Conservation (phyloP, 2,888 invertebrate genomes). For the Epsilonema sp. region DNA sequence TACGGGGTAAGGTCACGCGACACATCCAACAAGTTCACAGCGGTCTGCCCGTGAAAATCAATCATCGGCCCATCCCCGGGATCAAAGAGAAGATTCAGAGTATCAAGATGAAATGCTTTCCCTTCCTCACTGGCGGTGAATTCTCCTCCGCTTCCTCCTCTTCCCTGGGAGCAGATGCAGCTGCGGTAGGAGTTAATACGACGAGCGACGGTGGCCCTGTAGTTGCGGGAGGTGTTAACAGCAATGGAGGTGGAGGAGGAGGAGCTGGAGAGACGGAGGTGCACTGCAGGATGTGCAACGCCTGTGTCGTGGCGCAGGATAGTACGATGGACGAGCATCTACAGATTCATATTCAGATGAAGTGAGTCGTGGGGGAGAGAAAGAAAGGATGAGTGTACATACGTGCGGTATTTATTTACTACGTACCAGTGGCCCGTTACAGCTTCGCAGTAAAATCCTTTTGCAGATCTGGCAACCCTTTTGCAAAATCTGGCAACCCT, state of each 20-base stretch:
- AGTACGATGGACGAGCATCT: constrained; percentile 1
- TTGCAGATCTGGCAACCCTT: too few relatives aligned
- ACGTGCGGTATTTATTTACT: too few relatives aligned
- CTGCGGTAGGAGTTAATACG: too few relatives aligned
- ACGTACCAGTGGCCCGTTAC: too few relatives aligned
- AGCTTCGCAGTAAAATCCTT: too few relatives aligned
- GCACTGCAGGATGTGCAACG: not conserved
- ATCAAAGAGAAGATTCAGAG: constrained; percentile 6
- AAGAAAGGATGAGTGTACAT: too few relatives aligned
- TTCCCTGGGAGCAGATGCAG: too few relatives aligned
- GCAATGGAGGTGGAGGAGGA: not conserved
- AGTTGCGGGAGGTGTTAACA: too few relatives aligned
- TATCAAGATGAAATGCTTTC: constrained; percentile 7
- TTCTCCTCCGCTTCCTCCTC: too few relatives aligned
- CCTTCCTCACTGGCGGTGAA: constrained; percentile 2
- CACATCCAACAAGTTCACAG: constrained; percentile 7
- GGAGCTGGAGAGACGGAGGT: not conserved
- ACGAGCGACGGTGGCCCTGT: not conserved
- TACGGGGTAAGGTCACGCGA: constrained; percentile 8
- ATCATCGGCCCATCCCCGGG: constrained; percentile 5
- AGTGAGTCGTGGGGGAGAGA: too few relatives aligned
- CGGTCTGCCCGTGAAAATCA: not conserved
- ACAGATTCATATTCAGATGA: not conserved
- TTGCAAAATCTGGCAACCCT: too few relatives aligned
- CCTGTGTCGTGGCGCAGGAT: not conserved